These are phyloP conservation scores for Coenonympha arcania DNA, from an alignment of 2,888 invertebrate genomes.

Conservation along the genomic window DNA sequence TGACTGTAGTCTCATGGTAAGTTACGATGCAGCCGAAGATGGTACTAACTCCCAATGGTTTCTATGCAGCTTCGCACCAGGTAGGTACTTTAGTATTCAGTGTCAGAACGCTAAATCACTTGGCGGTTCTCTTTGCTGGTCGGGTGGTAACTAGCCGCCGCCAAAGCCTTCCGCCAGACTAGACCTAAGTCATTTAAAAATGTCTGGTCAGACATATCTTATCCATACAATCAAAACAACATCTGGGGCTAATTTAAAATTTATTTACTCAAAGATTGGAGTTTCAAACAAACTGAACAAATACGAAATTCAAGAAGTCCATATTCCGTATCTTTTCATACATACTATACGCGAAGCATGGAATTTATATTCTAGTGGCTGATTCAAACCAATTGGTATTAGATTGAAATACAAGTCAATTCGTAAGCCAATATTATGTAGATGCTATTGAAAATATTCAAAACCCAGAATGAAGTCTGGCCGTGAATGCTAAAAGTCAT, in stretches of 20 bases:
- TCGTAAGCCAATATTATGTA: conserved; percentile 2
- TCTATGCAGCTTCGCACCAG: too few species aligned
- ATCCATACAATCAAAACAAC: too few species aligned
- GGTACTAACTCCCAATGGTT: too few species aligned
- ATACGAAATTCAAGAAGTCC: background rate
- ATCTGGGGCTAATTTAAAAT: background rate
- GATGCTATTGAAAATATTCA: conserved; percentile 8
- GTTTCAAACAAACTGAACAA: background rate
- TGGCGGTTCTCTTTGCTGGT: too few species aligned
- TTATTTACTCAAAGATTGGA: background rate
- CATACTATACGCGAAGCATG: conserved; percentile 4
- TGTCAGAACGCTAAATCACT: too few species aligned
- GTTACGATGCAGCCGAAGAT: too few species aligned
- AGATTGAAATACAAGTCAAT: conserved; percentile 12
- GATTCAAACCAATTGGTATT: conserved; percentile 12
- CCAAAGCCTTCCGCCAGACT: too few species aligned
- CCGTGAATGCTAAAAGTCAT: background rate
- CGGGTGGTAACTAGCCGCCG: too few species aligned
- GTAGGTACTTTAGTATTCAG: too few species aligned
- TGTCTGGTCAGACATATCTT: too few species aligned
- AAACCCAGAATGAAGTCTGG: background rate
- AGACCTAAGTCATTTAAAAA: too few species aligned
- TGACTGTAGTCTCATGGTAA: too few species aligned
- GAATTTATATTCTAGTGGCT: conserved; percentile 11
- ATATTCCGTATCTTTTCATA: conserved; percentile 5